Conservation (phyloP, 2,888 invertebrate species). For the Lepas anatifera region DNA sequence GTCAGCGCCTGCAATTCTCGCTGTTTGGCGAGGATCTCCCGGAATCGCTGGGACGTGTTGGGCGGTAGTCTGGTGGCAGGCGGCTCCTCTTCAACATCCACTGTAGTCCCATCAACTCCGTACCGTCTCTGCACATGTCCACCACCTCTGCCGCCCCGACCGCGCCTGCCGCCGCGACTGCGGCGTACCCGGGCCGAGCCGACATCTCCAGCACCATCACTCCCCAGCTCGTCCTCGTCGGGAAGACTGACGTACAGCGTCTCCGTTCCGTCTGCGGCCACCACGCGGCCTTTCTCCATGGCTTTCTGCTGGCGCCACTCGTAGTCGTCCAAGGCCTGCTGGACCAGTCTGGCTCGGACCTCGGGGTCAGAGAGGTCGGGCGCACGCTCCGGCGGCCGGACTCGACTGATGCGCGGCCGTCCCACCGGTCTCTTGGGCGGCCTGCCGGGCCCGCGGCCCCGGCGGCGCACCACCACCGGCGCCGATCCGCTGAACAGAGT, state of each 20-base stretch:
- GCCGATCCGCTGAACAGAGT: not conserved
- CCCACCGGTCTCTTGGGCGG: not conserved
- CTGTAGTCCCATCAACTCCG: not conserved
- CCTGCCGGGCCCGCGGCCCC: not conserved
- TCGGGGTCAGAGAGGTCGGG: not conserved
- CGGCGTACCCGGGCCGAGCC: not conserved
- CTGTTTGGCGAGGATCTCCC: not conserved
- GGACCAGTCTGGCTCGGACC: not conserved
- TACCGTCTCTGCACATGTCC: not conserved
- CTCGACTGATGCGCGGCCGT: not conserved
- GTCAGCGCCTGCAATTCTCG: not conserved
- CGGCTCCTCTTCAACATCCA: not conserved
- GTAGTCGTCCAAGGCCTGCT: not conserved
- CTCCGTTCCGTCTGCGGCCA: not conserved
- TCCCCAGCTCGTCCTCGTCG: not conserved
- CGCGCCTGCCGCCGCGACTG: not conserved
- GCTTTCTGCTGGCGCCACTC: not conserved
- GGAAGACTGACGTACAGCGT: not conserved
- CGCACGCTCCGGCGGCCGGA: not conserved
- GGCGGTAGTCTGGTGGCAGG: not conserved
- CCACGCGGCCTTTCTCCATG: not conserved
- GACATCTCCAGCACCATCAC: not conserved
- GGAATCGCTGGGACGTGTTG: conserved; percentile 2
- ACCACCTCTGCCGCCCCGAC: not conserved
- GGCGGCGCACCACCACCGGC: not conserved